Conservation (phyloP, 2,113 vertebrate genomes). For the Anguilla rostrata region DNA sequence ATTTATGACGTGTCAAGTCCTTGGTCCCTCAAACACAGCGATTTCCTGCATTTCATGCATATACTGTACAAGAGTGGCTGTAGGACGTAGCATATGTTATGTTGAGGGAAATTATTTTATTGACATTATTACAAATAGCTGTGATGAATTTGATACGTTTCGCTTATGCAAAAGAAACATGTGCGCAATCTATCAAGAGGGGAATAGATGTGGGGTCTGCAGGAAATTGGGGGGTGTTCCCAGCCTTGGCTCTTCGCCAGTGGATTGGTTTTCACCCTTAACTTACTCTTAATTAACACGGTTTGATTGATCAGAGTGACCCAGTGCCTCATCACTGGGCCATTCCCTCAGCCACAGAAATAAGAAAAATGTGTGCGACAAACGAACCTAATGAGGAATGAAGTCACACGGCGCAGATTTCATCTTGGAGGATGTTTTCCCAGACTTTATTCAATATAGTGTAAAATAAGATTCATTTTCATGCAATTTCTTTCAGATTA, state of each 20-base stretch:
- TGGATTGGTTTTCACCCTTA: not conserved
- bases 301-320: not conserved
- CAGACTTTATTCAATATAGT: constrained; percentile 23
- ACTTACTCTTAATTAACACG: not conserved
- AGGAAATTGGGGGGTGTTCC: not conserved
- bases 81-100: not conserved
- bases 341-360: constrained; percentile 4
- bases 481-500: constrained; percentile 18
- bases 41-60: not conserved
- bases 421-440: constrained; percentile 7
- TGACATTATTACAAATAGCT: not conserved
- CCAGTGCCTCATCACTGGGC: not conserved
- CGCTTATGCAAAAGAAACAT: not conserved
- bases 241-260: not conserved
- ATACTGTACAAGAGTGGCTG: not conserved
- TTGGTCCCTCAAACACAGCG: not conserved
- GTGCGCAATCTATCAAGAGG: not conserved
- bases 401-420: constrained; percentile 17
- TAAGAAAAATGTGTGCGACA: constrained; percentile 13
- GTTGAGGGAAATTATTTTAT: not conserved
- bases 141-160: not conserved
- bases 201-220: not conserved
- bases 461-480: constrained; percentile 23
- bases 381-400: constrained; percentile 6
- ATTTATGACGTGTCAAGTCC: not conserved